Base-by-base conservation (phyloP, 2,797 vertebrate genomes). In the Phyllotis vaccarum region DNA sequence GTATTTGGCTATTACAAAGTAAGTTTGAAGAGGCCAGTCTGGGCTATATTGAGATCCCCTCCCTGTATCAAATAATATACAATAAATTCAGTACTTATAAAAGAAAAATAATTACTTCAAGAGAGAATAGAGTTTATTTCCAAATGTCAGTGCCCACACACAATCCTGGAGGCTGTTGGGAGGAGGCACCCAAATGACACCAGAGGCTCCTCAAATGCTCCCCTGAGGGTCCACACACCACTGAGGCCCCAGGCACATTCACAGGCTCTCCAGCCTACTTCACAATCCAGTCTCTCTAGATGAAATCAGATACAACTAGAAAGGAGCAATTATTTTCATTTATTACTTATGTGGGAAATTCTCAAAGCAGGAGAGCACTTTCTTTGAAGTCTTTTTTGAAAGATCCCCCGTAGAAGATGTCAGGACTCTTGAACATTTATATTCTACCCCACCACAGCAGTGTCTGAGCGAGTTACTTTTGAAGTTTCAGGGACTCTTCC, bases 321-420 rank as follows among this genome's bases (percentile, higher is more conserved):
- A 95, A 95, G 89, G 83, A 58, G 87, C 86, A 91, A 91, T 97
- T 97, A 97, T 96, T 97, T 96, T 93, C 95, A 91, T 93, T 95
- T 96, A 97, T 96, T 95, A 86, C 94, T 96, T 92, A 76, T 31
- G 86, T 85, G 89, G 92, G 91, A 95, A 95, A 93, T 68, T 92
- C 96, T 97, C 96, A 95, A 91, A 90, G 96, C 88, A 22, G 66
- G 83, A 94, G 87, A 81, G 49, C 76, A 49, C 52, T 89, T 95
- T 87, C 97, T 98, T 96, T 97, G 96, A 98, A 96, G 96, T 93
- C 85, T 27, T 86, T 92, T 68, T 93, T 95, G 91, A 90, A 94
- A 96, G 96, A 87, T 91, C 66, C 54, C 49, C 86, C 60, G 1
- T 43, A 54, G 97, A 96, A 62, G 70, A 95, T 95, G 94, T 97